phyloP scores from a whole-genome alignment of 2,888 invertebrate genomes.

The Seira sanloemensis region DNA sequence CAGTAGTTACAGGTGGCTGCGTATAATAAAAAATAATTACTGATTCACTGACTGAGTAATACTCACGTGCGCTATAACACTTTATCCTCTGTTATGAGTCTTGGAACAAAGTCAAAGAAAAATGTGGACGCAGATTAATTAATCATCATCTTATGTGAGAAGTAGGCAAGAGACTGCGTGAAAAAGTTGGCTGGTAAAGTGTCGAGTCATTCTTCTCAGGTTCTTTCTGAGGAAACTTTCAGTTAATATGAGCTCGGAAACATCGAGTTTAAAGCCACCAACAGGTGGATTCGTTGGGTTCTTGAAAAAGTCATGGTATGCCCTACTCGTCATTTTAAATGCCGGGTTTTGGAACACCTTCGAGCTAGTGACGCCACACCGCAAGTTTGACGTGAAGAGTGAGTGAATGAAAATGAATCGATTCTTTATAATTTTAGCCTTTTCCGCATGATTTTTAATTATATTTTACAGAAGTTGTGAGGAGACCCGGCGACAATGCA shows the following conservation, averaged over 20 bases:
- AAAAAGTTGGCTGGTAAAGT: too few species aligned
- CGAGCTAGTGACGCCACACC: conserved; percentile 62
- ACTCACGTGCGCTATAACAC: too few species aligned
- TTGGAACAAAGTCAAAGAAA: too few species aligned
- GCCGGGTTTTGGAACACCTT: conserved; percentile 57
- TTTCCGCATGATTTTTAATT: conserved; percentile 74
- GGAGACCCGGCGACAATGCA: conserved; percentile 83
- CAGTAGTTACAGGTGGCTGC: too few species aligned
- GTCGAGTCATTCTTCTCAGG: too few species aligned
- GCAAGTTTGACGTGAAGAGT: conserved; percentile 66
- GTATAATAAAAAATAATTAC: too few species aligned
- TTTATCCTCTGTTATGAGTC: too few species aligned
- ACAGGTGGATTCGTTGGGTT: conserved; percentile 55
- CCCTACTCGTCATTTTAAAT: conserved; percentile 30
- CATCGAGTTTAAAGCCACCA: conserved; percentile 18
- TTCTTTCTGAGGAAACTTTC: neutral
- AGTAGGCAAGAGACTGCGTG: neutral
- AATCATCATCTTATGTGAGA: neutral
- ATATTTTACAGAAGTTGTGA: conserved; percentile 80
- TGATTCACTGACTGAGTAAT: neutral
- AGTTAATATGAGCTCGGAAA: conserved; percentile 38
- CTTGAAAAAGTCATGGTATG: conserved; percentile 54
- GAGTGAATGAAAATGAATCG: conserved; percentile 23
- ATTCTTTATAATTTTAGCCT: too few species aligned
- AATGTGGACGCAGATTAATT: too few species aligned